Conservation (phyloP, 2,888 invertebrate species). For the Aporophyla lueneburgensis region DNA sequence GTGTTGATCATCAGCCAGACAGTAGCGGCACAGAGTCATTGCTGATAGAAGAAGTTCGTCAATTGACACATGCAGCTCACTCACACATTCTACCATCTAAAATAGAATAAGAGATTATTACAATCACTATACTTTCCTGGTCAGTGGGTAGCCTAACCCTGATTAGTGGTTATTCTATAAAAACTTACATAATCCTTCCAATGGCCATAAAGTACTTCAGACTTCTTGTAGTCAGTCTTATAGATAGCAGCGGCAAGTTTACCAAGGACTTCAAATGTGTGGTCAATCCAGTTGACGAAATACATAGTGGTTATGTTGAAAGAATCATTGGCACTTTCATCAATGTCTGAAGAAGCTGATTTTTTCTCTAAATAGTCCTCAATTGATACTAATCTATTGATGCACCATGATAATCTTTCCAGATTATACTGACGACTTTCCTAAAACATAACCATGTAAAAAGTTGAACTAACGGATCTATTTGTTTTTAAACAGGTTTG, state of each 20-base stretch:
- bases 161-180: not conserved
- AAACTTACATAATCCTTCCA: slow-evolving; percentile 82
- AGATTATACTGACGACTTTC: slow-evolving; percentile 83
- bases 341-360: slow-evolving; percentile 36
- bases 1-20: slow-evolving; percentile 82
- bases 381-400: slow-evolving; percentile 77
- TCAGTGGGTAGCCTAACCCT: too few species aligned
- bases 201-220: slow-evolving; percentile 67
- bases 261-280: slow-evolving; percentile 84
- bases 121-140: not conserved
- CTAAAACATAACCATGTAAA: slow-evolving; percentile 69
- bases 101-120: slow-evolving; percentile 42
- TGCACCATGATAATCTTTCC: slow-evolving; percentile 85
- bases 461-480: not conserved
- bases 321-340: slow-evolving; percentile 72
- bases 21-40: slow-evolving; percentile 86
- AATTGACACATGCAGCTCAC: slow-evolving; percentile 81
- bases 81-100: slow-evolving; percentile 83
- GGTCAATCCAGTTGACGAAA: slow-evolving; percentile 89
- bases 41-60: slow-evolving; percentile 86
- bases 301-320: slow-evolving; percentile 81
- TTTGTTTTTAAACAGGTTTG: not conserved
- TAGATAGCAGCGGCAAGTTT: slow-evolving; percentile 81
- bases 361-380: slow-evolving; percentile 72
- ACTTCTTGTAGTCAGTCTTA: slow-evolving; percentile 78